phyloP scores from a whole-genome alignment of 2,797 vertebrate genomes.

The Sebastes melanostomus region DNA sequence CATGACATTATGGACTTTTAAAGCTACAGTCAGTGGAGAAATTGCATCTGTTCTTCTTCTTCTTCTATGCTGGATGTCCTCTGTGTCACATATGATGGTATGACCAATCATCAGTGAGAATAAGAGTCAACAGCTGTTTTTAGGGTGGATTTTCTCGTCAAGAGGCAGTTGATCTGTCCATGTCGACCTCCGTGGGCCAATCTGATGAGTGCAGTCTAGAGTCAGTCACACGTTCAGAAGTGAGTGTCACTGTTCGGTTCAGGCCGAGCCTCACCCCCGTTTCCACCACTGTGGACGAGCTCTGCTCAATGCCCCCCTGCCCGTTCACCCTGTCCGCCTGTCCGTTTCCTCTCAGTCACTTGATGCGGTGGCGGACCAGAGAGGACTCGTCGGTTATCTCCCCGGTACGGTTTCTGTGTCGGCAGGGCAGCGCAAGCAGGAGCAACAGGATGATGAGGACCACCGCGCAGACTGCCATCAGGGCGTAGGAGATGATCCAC shows the following conservation, averaged over 20 bases:
- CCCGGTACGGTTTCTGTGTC: constrained; percentile 70
- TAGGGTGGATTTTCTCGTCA: constrained; percentile 49
- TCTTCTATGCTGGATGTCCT: not conserved
- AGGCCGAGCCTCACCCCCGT: constrained; percentile 12
- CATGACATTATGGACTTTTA: not conserved
- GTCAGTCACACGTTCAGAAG: constrained; percentile 18
- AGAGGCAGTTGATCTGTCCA: constrained; percentile 35
- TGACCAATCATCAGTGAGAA: not conserved
- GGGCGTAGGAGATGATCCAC: constrained; percentile 92
- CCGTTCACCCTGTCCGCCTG: constrained; percentile 1
- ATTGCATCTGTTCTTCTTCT: not conserved
- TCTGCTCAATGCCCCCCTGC: constrained; percentile 10
- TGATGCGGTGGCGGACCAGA: constrained; percentile 94
- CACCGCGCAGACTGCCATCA: constrained; percentile 90
- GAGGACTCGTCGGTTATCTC: constrained; percentile 95
- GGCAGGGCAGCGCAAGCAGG: constrained; percentile 85
- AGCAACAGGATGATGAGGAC: constrained; percentile 87
- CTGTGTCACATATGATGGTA: not conserved
- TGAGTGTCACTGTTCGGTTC: not conserved
- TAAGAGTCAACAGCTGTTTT: constrained; percentile 5
- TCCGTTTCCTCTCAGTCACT: constrained; percentile 81
- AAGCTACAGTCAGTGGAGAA: not conserved
- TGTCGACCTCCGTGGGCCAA: constrained; percentile 32
- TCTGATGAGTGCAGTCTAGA: constrained; percentile 22
- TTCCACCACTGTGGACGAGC: constrained; percentile 11